A percentile compares a stretch with the other conserved stretches of the same genome.
These are phyloP conservation scores for Acropora yongei DNA, from an alignment of 64 coral and sea anemone species.

Conservation along the genomic window DNA sequence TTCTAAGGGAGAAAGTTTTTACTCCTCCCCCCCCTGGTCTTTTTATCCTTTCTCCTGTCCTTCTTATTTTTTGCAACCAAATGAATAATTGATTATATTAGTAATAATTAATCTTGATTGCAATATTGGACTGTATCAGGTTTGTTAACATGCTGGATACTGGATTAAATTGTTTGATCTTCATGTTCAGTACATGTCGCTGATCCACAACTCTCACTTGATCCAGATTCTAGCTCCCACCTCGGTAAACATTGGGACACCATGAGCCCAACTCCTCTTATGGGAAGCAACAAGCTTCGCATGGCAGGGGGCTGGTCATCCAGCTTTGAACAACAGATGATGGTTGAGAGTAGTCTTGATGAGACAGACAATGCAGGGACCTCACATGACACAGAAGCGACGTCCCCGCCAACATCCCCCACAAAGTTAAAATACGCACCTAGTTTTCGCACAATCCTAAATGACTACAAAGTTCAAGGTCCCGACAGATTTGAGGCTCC, in stretches of 20 bases:
- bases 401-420: not conserved
- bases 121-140: no score
- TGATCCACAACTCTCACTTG: not conserved
- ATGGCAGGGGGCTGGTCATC: slow-evolving; percentile 91
- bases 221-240: not conserved
- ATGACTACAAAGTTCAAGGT: slow-evolving; percentile 82
- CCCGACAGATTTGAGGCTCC: slow-evolving; percentile 69
- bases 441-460: slow-evolving; percentile 76
- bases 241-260: not conserved
- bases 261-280: slow-evolving; percentile 65
- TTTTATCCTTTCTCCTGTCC: no score
- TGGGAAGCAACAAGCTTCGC: slow-evolving; percentile 90
- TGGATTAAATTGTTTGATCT: no score
- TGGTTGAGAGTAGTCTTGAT: not conserved
- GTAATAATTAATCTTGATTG: no score
- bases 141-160: no score
- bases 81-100: no score
- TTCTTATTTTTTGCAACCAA: no score
- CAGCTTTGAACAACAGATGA: slow-evolving; percentile 65
- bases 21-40: no score
- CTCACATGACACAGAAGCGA: not conserved
- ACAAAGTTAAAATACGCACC: slow-evolving; percentile 32
- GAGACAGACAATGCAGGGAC: not conserved
- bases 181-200: no score
- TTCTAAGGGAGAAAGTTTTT: no score